phyloP scores from a whole-genome alignment of 64 coral and sea anemone genomes.

The Pachyseris speciosa region DNA sequence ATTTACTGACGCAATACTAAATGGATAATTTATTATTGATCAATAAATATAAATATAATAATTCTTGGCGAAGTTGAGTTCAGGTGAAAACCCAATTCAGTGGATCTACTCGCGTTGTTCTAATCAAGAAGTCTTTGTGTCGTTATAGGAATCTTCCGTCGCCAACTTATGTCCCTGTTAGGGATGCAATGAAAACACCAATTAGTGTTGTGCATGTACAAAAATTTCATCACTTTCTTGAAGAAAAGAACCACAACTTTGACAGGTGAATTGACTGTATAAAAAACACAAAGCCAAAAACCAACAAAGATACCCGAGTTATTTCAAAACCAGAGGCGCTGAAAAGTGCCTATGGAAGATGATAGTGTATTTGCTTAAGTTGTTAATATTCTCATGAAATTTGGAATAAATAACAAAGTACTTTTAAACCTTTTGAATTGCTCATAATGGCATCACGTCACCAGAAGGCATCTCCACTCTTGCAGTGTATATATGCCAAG shows the following conservation, averaged over 20 bases:
- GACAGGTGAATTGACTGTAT: neutral
- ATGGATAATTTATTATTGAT: neutral
- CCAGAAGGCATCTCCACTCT: neutral
- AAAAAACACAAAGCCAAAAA: no score
- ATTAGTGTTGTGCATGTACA: neutral
- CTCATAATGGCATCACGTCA: constrained; percentile 4
- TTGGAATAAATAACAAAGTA: no score
- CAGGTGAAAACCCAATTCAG: neutral
- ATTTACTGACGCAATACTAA: neutral
- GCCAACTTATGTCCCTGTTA: constrained; percentile 8
- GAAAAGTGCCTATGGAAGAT: no score
- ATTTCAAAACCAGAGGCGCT: no score
- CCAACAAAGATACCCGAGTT: no score
- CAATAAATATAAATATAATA: constrained; percentile 17
- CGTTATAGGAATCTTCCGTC: constrained; percentile 4
- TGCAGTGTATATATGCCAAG: no score
- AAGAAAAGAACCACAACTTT: no score
- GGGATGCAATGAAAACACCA: constrained; percentile 13
- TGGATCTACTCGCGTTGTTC: neutral
- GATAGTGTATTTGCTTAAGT: no score
- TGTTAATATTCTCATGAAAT: no score
- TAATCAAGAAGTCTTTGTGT: neutral
- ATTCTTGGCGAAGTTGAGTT: neutral
- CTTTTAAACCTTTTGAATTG: neutral
- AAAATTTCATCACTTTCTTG: neutral